Percentiles rank a stretch among this genome's conserved stretches.
phyloP scores from a whole-genome alignment of 2,888 invertebrate species.

The Agriopis marginaria region DNA sequence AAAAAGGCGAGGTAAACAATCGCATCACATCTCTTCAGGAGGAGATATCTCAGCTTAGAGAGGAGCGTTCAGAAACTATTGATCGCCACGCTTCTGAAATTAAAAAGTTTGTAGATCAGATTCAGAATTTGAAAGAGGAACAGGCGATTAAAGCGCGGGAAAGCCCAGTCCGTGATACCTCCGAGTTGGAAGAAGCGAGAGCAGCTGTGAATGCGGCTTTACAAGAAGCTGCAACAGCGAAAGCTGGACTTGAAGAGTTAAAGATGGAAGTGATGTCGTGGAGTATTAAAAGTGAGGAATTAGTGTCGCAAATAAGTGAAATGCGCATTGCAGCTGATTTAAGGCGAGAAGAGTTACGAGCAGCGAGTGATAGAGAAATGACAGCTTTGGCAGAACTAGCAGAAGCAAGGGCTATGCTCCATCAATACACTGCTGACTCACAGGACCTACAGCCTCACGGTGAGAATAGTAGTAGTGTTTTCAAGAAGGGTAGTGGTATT shows the following conservation, averaged over 20 bases:
- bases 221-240: slow-evolving; percentile 65
- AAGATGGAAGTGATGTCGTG: slow-evolving; percentile 66
- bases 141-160: slow-evolving; percentile 59
- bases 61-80: slow-evolving; percentile 65
- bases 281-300: slow-evolving; percentile 71
- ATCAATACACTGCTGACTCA: slow-evolving; percentile 68
- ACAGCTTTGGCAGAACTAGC: slow-evolving; percentile 72
- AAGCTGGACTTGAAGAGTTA: slow-evolving; percentile 67
- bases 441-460: slow-evolving; percentile 77
- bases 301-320: slow-evolving; percentile 68
- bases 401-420: slow-evolving; percentile 72
- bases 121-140: slow-evolving; percentile 71
- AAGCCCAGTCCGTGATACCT: slow-evolving; percentile 69
- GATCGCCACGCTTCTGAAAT: slow-evolving; percentile 70
- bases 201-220: slow-evolving; percentile 61
- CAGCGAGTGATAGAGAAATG: slow-evolving; percentile 71
- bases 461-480: slow-evolving; percentile 42
- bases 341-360: slow-evolving; percentile 69
- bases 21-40: slow-evolving; percentile 71
- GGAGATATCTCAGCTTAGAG: slow-evolving; percentile 69
- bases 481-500: slow-evolving; percentile 8
- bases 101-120: slow-evolving; percentile 67
- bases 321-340: slow-evolving; percentile 70
- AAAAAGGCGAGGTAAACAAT: slow-evolving; percentile 63
- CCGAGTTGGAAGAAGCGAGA: slow-evolving; percentile 72